A percentile compares a stretch with the other conserved stretches of the same genome.
phyloP scores from a whole-genome alignment of 2,113 vertebrate genomes.

The Condylura cristata region DNA sequence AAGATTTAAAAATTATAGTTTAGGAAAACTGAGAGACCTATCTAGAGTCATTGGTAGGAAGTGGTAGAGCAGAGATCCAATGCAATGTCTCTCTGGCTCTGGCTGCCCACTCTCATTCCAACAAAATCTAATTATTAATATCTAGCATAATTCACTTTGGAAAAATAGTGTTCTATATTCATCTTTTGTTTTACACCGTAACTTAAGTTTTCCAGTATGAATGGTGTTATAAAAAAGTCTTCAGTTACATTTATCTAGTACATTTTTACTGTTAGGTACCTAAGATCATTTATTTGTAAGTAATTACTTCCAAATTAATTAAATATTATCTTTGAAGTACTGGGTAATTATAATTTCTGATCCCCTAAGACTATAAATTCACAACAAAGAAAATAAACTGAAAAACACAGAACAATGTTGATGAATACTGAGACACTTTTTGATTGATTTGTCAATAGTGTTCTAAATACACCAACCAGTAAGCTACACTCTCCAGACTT shows the following conservation, averaged over 20 bases:
- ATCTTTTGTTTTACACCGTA: not conserved
- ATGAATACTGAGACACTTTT: not conserved
- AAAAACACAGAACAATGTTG: not conserved
- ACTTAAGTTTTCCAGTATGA: constrained; percentile 10
- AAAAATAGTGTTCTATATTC: not conserved
- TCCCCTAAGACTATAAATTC: not conserved
- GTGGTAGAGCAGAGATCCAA: not conserved
- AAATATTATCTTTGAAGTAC: constrained; percentile 21
- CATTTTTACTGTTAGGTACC: not conserved
- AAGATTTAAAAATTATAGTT: not conserved
- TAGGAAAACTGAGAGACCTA: not conserved
- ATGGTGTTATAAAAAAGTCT: not conserved
- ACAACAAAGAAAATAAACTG: not conserved
- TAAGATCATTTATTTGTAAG: not conserved
- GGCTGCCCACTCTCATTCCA: not conserved
- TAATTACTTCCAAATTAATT: not conserved
- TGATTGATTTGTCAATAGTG: not conserved
- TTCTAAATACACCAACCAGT: not conserved
- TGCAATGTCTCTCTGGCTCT: not conserved
- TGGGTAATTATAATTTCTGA: not conserved
- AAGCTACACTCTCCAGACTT: not conserved
- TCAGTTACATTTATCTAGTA: not conserved
- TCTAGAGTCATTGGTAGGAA: not conserved
- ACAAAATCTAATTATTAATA: not conserved
- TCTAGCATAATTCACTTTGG: not conserved